phyloP scores from a whole-genome alignment of 1,140 invertebrate species.

The Heliconius congener region DNA sequence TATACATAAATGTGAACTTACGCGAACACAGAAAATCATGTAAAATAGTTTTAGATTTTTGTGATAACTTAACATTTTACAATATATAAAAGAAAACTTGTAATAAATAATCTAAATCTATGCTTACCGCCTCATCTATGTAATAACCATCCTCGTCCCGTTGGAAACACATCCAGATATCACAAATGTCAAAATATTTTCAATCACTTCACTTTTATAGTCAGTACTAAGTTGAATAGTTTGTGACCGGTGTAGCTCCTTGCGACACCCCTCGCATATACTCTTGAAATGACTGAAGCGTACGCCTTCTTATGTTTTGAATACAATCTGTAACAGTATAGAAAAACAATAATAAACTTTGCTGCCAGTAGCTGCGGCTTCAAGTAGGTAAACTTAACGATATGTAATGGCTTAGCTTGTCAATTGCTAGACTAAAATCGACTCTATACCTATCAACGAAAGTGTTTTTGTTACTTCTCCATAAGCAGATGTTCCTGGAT shows the following conservation, averaged over 20 bases:
- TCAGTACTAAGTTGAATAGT: constrained; percentile 35
- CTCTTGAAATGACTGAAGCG: constrained; percentile 62
- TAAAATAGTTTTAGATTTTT: too few relatives aligned
- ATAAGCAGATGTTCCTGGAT: constrained; percentile 38
- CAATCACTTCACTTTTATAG: constrained; percentile 46
- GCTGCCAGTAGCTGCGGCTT: constrained; percentile 48
- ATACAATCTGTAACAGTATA: constrained; percentile 80
- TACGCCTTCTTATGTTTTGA: constrained; percentile 69
- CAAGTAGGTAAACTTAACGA: constrained; percentile 51
- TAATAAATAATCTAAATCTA: constrained; percentile 25
- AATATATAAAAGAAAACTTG: neutral
- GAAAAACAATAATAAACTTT: constrained; percentile 80
- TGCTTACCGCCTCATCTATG: constrained; percentile 71
- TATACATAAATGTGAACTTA: too few relatives aligned
- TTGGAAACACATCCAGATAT: constrained; percentile 75
- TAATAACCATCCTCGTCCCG: constrained; percentile 62
- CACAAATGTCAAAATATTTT: constrained; percentile 45
- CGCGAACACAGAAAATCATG: too few relatives aligned
- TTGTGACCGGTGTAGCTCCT: constrained; percentile 45
- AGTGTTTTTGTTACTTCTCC: constrained; percentile 1
- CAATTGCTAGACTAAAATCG: constrained; percentile 45
- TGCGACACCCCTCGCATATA: constrained; percentile 61
- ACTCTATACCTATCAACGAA: constrained; percentile 20
- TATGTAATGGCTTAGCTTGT: constrained; percentile 38
- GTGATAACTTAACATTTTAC: neutral